phyloP scores from a whole-genome alignment of 2,797 vertebrate species.

The Eurystomus glaucurus region DNA sequence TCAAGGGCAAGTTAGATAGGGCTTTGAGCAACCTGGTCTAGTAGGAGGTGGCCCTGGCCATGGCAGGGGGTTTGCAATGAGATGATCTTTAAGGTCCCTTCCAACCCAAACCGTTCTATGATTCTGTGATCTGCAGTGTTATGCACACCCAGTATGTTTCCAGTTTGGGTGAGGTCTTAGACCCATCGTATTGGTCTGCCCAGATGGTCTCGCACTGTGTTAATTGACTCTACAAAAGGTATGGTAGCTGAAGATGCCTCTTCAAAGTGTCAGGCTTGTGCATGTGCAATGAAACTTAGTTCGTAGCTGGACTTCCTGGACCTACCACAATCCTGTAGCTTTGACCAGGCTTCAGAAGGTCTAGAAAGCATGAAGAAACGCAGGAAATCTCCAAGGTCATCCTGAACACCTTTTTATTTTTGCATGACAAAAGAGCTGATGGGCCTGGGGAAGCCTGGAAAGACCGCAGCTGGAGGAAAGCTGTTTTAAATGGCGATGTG shows the following conservation, averaged over 20 bases:
- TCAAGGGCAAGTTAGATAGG: no score
- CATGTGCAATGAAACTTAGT: fast-evolving
- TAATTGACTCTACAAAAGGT: fast-evolving
- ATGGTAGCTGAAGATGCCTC: neutral
- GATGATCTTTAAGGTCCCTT: no score
- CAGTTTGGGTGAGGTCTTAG: neutral
- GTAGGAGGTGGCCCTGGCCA: no score
- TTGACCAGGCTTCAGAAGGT: neutral
- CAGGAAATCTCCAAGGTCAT: neutral
- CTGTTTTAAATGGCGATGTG: neutral
- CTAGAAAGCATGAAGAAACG: neutral
- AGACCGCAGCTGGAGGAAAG: neutral
- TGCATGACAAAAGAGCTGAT: neutral
- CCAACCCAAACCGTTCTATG: no score
- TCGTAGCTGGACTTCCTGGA: neutral
- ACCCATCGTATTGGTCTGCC: neutral
- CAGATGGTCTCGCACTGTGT: fast-evolving
- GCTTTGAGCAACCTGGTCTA: no score
- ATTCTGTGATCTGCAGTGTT: no score
- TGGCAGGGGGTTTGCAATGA: no score
- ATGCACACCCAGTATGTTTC: neutral
- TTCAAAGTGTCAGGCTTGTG: neutral
- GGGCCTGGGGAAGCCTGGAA: neutral
- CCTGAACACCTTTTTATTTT: neutral
- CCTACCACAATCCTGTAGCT: neutral